Evolutionary conservation across 1,140 invertebrate species (phyloP), one percentile per base, ranked within the genome.

Genomic region (Tetragonula clypearis): DNA sequence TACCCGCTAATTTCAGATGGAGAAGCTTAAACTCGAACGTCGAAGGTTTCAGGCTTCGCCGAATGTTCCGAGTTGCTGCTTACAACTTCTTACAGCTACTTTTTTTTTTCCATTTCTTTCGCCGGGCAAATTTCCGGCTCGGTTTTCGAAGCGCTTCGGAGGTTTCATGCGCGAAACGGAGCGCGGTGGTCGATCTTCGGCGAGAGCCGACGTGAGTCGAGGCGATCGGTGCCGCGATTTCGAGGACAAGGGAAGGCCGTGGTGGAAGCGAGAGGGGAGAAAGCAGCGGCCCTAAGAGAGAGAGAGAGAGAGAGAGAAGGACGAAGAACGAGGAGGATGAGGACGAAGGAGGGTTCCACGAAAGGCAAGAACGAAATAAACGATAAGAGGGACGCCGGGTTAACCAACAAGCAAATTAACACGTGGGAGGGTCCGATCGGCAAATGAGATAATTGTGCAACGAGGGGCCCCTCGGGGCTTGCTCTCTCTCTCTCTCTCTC

Each of bases 371-470:
- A 80, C 88, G 88, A 90, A 90, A 90, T 90, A 90, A 90, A 87
- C 87, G 92, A 91, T 90, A 90, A 86, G 79, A 90, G 89, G 88
- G 87, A 88, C 84, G 84, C 86, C 88, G 89, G 88, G 89, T 90
- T 90, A 94, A 95, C 94, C 94, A 95, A 94, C 93, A 95, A 94
- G 94, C 94, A 94, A 95, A 95, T 94, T 95, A 95, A 94, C 94
- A 94, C 94, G 93, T 87, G 86, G 86, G 86, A 87, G 86, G 86
- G 86, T 87, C 86, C 86, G 86, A 87, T 87, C 86, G 86, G 86
- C 88, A 90, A 94, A 90, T 91, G 86, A 92, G 94, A 95, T 94
- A 93, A 93, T 93, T 93, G 92, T 90, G 92, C 90, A 87, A 85
- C 86, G 86, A 87, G 77, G 82, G 86, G 56, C 62, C 86, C 86